These are phyloP conservation scores for Dasyornis broadbenti DNA, from an alignment of 2,113 vertebrate genomes.

Conservation along the genomic window DNA sequence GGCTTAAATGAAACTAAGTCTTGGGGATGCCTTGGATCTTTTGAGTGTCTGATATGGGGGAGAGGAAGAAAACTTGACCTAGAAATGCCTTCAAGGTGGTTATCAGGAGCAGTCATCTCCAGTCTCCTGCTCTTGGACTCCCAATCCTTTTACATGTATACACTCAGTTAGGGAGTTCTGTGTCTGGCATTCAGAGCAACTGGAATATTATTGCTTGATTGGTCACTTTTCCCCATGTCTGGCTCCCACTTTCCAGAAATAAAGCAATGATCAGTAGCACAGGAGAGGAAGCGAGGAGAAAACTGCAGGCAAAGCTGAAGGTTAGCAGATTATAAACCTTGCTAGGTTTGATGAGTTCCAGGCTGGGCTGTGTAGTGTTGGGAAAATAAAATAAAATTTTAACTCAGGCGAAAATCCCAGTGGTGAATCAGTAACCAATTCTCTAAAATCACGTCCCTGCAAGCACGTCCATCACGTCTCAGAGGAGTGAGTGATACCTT, in stretches of 20 bases:
- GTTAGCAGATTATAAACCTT: neutral
- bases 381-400: conserved; percentile 31
- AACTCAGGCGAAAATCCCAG: neutral
- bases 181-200: neutral
- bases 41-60: neutral
- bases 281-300: neutral
- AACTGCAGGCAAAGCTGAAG: neutral
- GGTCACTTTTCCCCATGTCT: neutral
- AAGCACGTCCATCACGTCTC: conserved; percentile 4
- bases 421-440: conserved; percentile 24
- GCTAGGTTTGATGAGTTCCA: neutral
- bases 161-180: neutral
- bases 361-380: neutral
- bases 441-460: neutral
- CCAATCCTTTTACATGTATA: neutral
- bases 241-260: neutral
- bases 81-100: neutral
- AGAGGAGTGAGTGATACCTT: neutral
- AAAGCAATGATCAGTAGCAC: neutral
- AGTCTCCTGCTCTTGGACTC: neutral
- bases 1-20: neutral
- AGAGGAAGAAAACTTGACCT: neutral
- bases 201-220: neutral
- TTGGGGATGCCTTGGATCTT: neutral
- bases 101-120: neutral